phyloP scores from a whole-genome alignment of 2,113 vertebrate genomes.

The Heptranchias perlo region DNA sequence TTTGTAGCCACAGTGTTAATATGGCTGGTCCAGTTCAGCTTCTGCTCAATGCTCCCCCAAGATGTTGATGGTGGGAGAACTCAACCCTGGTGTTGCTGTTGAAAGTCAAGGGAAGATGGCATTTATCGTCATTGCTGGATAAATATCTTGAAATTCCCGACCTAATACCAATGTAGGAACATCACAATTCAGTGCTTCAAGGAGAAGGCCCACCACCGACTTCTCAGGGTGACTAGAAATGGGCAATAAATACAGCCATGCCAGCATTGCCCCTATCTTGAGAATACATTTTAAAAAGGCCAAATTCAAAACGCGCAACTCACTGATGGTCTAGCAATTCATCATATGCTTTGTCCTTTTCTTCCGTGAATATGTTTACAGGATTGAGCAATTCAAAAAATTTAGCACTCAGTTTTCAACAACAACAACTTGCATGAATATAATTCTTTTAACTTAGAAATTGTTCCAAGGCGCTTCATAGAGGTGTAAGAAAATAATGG shows the following conservation, averaged over 20 bases:
- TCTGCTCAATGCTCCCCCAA: neutral
- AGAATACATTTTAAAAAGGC: neutral
- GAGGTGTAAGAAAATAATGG: neutral
- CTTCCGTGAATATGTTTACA: neutral
- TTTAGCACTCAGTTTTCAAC: neutral
- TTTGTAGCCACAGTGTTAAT: neutral
- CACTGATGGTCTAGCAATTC: neutral
- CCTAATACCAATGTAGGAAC: neutral
- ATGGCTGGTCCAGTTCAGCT: neutral
- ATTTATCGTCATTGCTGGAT: neutral
- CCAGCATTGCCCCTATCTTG: neutral
- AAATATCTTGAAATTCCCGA: neutral
- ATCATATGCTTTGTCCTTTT: neutral
- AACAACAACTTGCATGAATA: neutral
- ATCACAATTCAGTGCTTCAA: neutral
- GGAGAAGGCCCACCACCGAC: neutral
- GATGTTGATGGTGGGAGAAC: neutral
- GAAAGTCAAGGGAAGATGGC: neutral
- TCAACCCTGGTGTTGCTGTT: neutral
- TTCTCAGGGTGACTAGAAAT: neutral
- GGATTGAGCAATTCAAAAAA: neutral
- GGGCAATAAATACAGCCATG: neutral
- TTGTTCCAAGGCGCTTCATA: neutral
- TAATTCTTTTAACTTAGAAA: neutral
- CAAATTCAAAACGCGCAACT: neutral